Conservation (phyloP, 1,140 invertebrate genomes). For the Heterodera schachtii region DNA sequence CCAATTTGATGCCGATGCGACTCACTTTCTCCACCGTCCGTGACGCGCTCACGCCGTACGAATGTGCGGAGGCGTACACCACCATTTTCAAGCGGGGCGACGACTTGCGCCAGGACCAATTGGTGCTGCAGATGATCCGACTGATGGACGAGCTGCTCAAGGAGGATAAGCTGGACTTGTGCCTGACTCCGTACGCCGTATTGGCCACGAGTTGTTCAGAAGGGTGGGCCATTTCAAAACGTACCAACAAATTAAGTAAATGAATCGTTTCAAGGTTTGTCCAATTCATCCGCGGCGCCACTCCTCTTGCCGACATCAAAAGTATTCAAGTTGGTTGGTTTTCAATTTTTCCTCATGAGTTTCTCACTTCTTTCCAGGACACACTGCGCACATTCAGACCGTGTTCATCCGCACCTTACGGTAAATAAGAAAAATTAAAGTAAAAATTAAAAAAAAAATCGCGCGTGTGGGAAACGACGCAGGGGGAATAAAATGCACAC, state of each 20-base stretch:
- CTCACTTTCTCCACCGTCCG: slow-evolving; percentile 82
- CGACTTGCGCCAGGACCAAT: slow-evolving; percentile 89
- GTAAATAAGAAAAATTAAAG: slow-evolving; percentile 62
- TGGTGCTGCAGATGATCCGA: slow-evolving; percentile 92
- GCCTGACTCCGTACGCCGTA: slow-evolving; percentile 89
- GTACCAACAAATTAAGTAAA: no score
- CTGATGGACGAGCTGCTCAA: slow-evolving; percentile 90
- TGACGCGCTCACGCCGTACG: slow-evolving; percentile 40
- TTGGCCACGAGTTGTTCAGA: slow-evolving; percentile 91
- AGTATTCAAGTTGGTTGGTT: slow-evolving; percentile 47
- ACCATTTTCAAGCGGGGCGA: slow-evolving; percentile 98
- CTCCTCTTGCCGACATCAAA: slow-evolving; percentile 55
- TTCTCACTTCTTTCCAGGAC: slow-evolving; percentile 42
- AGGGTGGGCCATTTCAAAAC: slow-evolving; percentile 63
- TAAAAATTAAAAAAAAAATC: no score
- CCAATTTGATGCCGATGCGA: slow-evolving; percentile 93
- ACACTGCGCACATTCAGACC: slow-evolving; percentile 85
- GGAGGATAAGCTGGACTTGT: slow-evolving; percentile 89
- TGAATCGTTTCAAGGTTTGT: slow-evolving; percentile 72
- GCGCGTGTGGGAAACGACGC: no score
- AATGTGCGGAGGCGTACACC: slow-evolving; percentile 67
- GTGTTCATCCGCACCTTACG: slow-evolving; percentile 82
- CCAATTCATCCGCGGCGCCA: slow-evolving; percentile 87
- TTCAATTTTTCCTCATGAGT: slow-evolving; percentile 3
- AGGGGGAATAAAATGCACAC: no score